Evolutionary conservation across 2,797 vertebrate genomes (phyloP).

Genomic region (Podarcis siculus): DNA sequence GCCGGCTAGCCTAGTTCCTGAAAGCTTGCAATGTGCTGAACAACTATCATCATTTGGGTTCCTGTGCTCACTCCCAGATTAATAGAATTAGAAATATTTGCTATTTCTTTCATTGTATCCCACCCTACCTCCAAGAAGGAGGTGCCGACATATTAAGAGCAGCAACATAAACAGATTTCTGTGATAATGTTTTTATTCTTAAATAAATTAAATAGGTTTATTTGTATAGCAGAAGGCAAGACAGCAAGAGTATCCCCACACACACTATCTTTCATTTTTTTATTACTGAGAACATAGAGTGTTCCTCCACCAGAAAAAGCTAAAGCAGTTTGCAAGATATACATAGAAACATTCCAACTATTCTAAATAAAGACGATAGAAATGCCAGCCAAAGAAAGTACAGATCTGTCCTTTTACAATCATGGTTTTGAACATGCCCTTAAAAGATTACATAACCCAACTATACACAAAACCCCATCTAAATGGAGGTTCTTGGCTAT

Average conservation of each 20-base stretch:
- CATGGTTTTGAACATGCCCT: not conserved
- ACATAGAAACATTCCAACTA: not conserved
- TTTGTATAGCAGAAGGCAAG: not conserved
- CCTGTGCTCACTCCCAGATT: too few species aligned
- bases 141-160: not conserved
- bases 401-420: not conserved
- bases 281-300: fast-evolving
- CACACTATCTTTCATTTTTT: not conserved
- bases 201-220: not conserved
- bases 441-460: not conserved
- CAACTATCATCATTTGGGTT: not conserved
- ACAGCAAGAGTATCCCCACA: not conserved
- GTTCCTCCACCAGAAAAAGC: not conserved
- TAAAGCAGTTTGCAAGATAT: not conserved
- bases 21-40: not conserved
- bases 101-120: not conserved
- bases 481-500: not conserved
- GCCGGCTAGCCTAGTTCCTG: not conserved
- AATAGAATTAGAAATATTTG: not conserved
- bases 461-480: conserved; percentile 7
- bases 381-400: not conserved
- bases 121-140: not conserved
- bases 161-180: not conserved
- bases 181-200: not conserved
- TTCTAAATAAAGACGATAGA: not conserved